phyloP scores from a whole-genome alignment of 2,113 vertebrate species.

The Elephantulus edwardii region DNA sequence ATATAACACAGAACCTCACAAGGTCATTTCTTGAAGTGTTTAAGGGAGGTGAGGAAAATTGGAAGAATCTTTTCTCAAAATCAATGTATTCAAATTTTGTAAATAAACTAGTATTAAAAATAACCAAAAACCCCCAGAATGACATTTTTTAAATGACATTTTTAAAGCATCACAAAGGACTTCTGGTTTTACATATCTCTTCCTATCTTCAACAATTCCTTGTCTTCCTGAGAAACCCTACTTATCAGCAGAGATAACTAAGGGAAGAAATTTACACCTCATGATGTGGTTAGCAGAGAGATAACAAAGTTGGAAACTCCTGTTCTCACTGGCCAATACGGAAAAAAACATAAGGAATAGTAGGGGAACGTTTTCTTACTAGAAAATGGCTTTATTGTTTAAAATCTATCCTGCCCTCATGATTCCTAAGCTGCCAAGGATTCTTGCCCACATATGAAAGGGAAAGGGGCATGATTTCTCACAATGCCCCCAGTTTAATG shows the following conservation, averaged over 20 bases:
- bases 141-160: background rate
- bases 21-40: background rate
- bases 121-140: no score
- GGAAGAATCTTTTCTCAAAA: no score
- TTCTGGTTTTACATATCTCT: background rate
- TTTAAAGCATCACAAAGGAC: background rate
- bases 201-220: background rate
- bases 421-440: background rate
- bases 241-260: background rate
- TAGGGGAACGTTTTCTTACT: background rate
- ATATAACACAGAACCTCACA: background rate
- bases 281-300: background rate
- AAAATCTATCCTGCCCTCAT: background rate
- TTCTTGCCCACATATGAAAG: background rate
- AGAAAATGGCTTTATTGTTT: constrained; percentile 33
- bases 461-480: constrained; percentile 25
- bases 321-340: background rate
- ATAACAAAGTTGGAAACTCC: background rate
- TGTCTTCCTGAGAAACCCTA: background rate
- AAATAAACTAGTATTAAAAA: no score
- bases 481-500: background rate
- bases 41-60: no score
- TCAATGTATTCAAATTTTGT: no score
- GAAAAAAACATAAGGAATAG: background rate
- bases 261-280: background rate